Base-by-base conservation (phyloP, 2,888 invertebrate species). In the Pelosia muscerda region DNA sequence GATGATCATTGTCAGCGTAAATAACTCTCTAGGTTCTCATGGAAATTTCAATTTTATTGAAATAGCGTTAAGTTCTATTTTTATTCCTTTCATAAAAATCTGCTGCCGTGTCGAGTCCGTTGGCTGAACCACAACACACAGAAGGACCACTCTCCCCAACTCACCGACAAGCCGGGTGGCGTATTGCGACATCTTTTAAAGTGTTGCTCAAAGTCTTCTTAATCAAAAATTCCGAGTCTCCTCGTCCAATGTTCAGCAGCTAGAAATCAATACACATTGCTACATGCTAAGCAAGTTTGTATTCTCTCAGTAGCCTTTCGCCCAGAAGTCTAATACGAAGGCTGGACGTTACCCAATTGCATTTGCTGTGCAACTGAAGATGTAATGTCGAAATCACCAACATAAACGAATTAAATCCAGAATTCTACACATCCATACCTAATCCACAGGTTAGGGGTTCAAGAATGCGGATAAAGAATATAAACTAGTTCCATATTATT, bases 171-270 rank as follows among this genome's bases (percentile, higher is more conserved):
- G 67, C 15, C 64, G 58, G 22, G 66, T 56, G 19, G 66, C 49
- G 55, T 69, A 66, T 60, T 70, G 67, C 49, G 63, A 63, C 72
- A 72, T 72, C 49, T 66, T 73, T 60, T 22, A 42, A 26, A 28
- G 28, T 11, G 11, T 55, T 63, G 25, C 8, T 2, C 13, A 54
- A 31, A 25, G 28, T 38, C 55, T 63, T 56, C 38, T 55, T 3
- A 38, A 34, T 8, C 19, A 19, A 38, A 38, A 56, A 5, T 11
- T 19, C 31, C 23, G 23, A 38, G 13, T 55, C 53, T 54, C 28
- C 31, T 22, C 23, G 38, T 60, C 26, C 55, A 26, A 38, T 1
- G 31, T 22, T 31, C 55, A 13, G 66, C 38, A 15, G 53, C 66
- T 66, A 66, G 28, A 66, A 66, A 38, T 34, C 1, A 61, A 34